Evolutionary conservation across 2,797 vertebrate genomes (phyloP), one percentile per base, ranked within the genome.

Genomic region (Rhabdomys pumilio): DNA sequence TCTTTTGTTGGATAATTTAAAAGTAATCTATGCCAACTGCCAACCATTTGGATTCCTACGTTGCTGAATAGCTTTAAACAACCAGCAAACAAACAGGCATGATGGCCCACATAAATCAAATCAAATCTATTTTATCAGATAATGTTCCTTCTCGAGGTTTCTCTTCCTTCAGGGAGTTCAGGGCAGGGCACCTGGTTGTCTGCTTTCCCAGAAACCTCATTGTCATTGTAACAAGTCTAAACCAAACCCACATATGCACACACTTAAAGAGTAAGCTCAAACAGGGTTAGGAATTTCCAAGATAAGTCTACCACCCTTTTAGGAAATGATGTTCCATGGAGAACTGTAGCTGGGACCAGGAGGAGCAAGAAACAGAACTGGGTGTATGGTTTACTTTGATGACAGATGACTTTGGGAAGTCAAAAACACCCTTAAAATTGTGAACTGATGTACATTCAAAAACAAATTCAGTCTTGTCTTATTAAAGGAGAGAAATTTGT

Each of bases 401-500:
- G 19, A 22, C 20, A 41, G 50, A 41, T 61, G 19, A 89, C 81
- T 44, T 38, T 59, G 69, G 34, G n/a, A 91, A 24, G 55, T 26
- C 9, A 29, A 17, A 53, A 91, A 89, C 11, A 26, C 9, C 31
- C 10, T 59, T 38, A 61, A 22, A 38, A 50, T 55, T 9, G 1
- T 44, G 67, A 95, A 83, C 73, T 63, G 15, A 61, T 57, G 0
- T 77, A 29, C 59, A 19, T 90, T 89, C 65, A 81, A 55, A 75
- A 79, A 75, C 53, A 29, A 91, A 87, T 63, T 72, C 55, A 75
- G 31, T 50, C 86, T 67, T 67, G 17, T 63, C 44, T 94, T 73
- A 61, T 72, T 79, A 97, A 97, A 95, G 95, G 84, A 90, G 92
- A 95, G 93, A 59, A 38, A 38, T 97, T 53, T 94, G 89, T 72